phyloP scores from a whole-genome alignment of 2,113 vertebrate species.

The Falco punctatus region DNA sequence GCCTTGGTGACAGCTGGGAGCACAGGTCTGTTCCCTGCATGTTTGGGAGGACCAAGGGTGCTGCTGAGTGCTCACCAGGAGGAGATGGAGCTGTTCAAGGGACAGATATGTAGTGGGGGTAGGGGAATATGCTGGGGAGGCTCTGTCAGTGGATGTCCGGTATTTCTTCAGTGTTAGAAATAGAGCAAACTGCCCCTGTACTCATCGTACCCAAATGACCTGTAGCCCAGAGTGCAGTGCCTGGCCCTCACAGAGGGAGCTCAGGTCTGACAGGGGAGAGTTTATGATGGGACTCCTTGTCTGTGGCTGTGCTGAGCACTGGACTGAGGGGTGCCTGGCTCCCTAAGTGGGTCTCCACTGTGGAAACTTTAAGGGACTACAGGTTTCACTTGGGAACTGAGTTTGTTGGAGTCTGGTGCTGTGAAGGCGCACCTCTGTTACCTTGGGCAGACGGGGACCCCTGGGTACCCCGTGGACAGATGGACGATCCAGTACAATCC shows the following conservation, averaged over 20 bases:
- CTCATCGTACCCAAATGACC: background rate
- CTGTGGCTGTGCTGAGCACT: background rate
- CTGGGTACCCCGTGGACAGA: background rate
- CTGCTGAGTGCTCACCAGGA: background rate
- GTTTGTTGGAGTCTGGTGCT: background rate
- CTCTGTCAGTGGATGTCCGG: background rate
- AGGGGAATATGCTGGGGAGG: background rate
- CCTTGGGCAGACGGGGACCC: background rate
- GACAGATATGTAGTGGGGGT: background rate
- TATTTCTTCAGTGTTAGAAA: background rate
- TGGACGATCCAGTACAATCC: background rate
- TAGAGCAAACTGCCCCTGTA: background rate
- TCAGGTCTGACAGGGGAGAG: background rate
- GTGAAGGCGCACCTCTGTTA: background rate
- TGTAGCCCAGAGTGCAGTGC: background rate
- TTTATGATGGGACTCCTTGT: no score
- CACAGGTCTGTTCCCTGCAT: background rate
- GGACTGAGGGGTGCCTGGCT: background rate
- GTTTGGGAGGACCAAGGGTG: background rate
- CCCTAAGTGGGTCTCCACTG: background rate
- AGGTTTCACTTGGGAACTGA: background rate
- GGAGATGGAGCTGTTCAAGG: background rate
- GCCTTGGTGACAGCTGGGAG: background rate
- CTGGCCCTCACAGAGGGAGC: background rate
- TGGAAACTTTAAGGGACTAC: background rate